Percentiles rank a stretch among this genome's conserved stretches.
These are phyloP conservation scores for Globodera ellingtonae DNA, from an alignment of 1,140 invertebrate genomes.

Conservation along the genomic window DNA sequence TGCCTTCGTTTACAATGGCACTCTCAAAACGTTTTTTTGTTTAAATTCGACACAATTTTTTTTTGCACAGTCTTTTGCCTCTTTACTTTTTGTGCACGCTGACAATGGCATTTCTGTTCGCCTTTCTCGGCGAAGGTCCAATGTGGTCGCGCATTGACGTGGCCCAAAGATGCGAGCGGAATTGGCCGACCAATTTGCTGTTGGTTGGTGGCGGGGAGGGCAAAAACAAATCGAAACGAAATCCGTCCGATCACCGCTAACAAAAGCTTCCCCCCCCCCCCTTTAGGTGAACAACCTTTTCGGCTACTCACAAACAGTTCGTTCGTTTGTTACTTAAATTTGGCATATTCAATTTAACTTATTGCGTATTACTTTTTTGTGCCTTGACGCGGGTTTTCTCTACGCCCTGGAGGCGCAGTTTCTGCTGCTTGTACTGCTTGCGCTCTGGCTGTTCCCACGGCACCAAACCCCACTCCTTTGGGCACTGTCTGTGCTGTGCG, in stretches of 20 bases:
- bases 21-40: no score
- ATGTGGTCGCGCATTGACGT: slow-evolving; percentile 55
- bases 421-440: slow-evolving; percentile 35
- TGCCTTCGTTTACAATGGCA: no score
- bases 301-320: slow-evolving; percentile 42
- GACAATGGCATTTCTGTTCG: slow-evolving; percentile 41
- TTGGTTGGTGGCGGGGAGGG: slow-evolving; percentile 9
- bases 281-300: slow-evolving; percentile 46
- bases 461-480: slow-evolving; percentile 3
- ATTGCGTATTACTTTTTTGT: slow-evolving; percentile 29
- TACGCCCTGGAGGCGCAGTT: slow-evolving; percentile 53
- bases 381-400: slow-evolving; percentile 48
- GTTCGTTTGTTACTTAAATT: slow-evolving; percentile 8
- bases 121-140: slow-evolving; percentile 45
- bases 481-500: slow-evolving; percentile 10
- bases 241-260: background rate
- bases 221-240: no score
- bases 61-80: slow-evolving; percentile 42
- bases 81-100: slow-evolving; percentile 40
- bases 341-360: background rate
- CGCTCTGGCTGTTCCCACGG: slow-evolving; percentile 22
- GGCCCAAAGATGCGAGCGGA: slow-evolving; percentile 35
- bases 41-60: no score
- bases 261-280: background rate
- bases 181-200: slow-evolving; percentile 42